Conservation (phyloP, 2,888 invertebrate species). For the Folsomia manolachei region DNA sequence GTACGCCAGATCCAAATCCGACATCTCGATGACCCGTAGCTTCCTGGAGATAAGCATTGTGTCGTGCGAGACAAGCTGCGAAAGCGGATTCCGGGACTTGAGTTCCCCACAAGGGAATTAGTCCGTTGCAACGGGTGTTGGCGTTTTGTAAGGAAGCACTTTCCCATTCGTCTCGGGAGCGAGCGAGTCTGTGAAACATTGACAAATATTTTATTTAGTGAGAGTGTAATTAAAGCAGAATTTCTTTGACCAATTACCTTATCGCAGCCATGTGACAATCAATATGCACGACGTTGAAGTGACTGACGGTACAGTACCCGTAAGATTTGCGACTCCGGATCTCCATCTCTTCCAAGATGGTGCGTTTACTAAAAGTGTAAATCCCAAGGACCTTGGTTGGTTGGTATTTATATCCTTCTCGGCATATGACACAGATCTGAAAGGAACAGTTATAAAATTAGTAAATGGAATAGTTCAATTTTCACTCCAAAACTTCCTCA, state of each 20-base stretch:
- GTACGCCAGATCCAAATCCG: conserved; percentile 76
- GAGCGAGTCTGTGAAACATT: conserved; percentile 57
- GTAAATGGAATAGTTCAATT: no score
- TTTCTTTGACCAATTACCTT: conserved; percentile 59
- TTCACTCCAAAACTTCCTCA: no score
- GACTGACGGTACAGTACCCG: conserved; percentile 88
- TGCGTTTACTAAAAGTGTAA: conserved; percentile 94
- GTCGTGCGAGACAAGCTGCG: conserved; percentile 88
- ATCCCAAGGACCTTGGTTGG: conserved; percentile 90
- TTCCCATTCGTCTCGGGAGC: conserved; percentile 92
- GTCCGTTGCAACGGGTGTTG: conserved; percentile 94
- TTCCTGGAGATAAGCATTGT: conserved; percentile 75
- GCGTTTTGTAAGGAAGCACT: conserved; percentile 96
- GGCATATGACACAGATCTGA: conserved; percentile 96
- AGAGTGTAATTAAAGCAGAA: neutral
- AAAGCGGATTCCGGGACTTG: conserved; percentile 89
- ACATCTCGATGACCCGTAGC: conserved; percentile 62
- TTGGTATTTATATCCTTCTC: conserved; percentile 95
- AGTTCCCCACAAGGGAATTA: conserved; percentile 95
- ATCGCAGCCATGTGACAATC: conserved; percentile 98
- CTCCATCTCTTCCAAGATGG: conserved; percentile 90
- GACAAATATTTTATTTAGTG: neutral
- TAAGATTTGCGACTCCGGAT: conserved; percentile 72
- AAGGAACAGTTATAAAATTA: no score
- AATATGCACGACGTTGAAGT: conserved; percentile 97